Percentiles rank a stretch among this genome's conserved stretches.
phyloP scores from a whole-genome alignment of 2,888 invertebrate species.

The Eupithecia tripunctaria region DNA sequence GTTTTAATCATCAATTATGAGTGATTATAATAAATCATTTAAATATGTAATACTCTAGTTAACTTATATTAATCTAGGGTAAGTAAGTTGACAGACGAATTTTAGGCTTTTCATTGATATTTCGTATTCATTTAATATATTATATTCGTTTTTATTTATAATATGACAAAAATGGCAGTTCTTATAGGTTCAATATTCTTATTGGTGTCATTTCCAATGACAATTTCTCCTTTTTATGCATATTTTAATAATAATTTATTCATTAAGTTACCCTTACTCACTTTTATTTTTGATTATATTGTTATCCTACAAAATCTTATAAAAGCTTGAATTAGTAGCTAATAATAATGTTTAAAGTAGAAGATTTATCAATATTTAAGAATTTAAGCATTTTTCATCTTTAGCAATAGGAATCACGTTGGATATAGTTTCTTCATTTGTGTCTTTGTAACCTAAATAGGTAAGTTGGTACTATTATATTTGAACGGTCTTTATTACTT shows the following conservation, averaged over 20 bases:
- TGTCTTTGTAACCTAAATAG: slow-evolving; percentile 32
- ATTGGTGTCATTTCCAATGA: background rate
- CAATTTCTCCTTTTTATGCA: background rate
- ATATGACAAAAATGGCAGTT: background rate
- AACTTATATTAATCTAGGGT: background rate
- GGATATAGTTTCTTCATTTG: slow-evolving; percentile 48
- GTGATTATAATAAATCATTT: slow-evolving; percentile 31
- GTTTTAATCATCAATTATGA: slow-evolving; percentile 49
- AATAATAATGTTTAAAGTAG: slow-evolving; percentile 22
- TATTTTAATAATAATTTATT: background rate
- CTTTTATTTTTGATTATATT: background rate
- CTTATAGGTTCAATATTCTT: background rate
- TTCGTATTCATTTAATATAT: background rate
- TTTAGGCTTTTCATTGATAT: background rate
- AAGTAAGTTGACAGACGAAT: background rate
- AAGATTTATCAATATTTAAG: slow-evolving; percentile 1
- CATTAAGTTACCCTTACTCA: too few species aligned
- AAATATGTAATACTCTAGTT: background rate
- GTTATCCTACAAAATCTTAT: background rate
- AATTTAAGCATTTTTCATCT: background rate
- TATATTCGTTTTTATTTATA: background rate
- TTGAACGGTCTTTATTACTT: background rate
- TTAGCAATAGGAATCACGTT: slow-evolving; percentile 42
- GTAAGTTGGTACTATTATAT: background rate
- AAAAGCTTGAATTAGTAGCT: background rate